These are phyloP conservation scores for Ammospiza nelsoni DNA, from an alignment of 2,113 vertebrate species.

Conservation along the genomic window DNA sequence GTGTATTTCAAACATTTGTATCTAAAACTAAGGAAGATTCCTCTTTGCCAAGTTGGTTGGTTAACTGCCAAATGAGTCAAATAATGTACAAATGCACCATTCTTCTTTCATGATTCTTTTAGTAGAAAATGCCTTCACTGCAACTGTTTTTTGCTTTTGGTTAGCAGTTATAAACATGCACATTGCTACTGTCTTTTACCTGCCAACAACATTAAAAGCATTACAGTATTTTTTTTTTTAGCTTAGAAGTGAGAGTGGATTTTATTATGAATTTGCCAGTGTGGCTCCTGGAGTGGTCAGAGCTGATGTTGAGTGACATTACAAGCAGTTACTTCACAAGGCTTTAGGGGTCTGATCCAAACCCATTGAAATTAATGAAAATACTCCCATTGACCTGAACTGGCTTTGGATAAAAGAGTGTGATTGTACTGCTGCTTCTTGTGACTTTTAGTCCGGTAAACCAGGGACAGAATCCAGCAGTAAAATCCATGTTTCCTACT, in stretches of 20 bases:
- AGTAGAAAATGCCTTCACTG: background rate
- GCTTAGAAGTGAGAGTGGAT: background rate
- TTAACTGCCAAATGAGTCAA: conserved; percentile 17
- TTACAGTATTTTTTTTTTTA: background rate
- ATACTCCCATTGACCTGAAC: conserved; percentile 41
- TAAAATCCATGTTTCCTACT: conserved; percentile 5
- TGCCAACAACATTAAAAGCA: background rate
- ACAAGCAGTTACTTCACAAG: conserved; percentile 4
- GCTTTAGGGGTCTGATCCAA: conserved; percentile 31
- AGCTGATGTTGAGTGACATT: conserved; percentile 14
- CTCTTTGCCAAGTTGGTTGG: background rate
- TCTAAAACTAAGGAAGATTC: background rate
- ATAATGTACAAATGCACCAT: background rate
- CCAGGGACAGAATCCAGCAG: background rate
- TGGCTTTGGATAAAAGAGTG: conserved; percentile 34
- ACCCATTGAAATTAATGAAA: conserved; percentile 41
- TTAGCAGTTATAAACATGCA: background rate
- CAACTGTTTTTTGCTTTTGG: background rate
- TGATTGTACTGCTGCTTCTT: conserved; percentile 24
- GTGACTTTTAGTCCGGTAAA: conserved; percentile 5
- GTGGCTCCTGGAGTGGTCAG: background rate
- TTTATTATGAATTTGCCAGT: background rate
- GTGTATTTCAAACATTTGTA: background rate
- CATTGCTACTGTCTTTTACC: background rate
- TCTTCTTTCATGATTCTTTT: conserved; percentile 6